A percentile compares a stretch with the other conserved stretches of the same genome.
Evolutionary conservation across 1,140 invertebrate species (phyloP).

Genomic region (Thaumetopoea pityocampa): DNA sequence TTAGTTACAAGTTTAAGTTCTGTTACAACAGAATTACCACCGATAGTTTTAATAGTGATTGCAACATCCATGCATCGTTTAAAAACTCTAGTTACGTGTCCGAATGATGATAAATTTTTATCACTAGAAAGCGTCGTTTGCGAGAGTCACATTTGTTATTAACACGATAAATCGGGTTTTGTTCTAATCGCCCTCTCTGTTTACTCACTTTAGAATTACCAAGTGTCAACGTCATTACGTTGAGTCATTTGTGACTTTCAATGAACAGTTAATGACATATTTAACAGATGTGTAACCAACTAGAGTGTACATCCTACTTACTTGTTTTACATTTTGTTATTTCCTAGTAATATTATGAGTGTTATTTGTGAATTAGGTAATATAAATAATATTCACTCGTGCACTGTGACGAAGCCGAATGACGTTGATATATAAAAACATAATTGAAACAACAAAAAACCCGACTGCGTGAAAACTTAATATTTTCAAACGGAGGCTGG

Average conservation of each 20-base stretch:
- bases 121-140: constrained; percentile 14
- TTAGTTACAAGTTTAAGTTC: no score
- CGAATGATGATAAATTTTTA: constrained; percentile 14
- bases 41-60: no score
- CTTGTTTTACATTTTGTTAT: constrained; percentile 7
- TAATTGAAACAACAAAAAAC: no score
- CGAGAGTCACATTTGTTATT: constrained; percentile 7
- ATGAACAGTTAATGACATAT: constrained; percentile 39
- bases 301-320: no score
- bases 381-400: no score
- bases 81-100: constrained; percentile 3
- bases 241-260: constrained; percentile 45
- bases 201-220: constrained; percentile 47
- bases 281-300: constrained; percentile 44
- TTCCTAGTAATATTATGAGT: constrained; percentile 1
- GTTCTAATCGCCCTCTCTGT: constrained; percentile 18
- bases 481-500: no score
- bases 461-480: no score
- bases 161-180: constrained; percentile 4
- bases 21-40: no score
- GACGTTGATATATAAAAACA: no score
- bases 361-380: constrained; percentile 1
- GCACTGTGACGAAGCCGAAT: no score
- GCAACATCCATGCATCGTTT: no score
- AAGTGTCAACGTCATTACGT: constrained; percentile 48